phyloP scores from a whole-genome alignment of 53 echinoderm and acorn worm species.

The Actinopyga echinites region DNA sequence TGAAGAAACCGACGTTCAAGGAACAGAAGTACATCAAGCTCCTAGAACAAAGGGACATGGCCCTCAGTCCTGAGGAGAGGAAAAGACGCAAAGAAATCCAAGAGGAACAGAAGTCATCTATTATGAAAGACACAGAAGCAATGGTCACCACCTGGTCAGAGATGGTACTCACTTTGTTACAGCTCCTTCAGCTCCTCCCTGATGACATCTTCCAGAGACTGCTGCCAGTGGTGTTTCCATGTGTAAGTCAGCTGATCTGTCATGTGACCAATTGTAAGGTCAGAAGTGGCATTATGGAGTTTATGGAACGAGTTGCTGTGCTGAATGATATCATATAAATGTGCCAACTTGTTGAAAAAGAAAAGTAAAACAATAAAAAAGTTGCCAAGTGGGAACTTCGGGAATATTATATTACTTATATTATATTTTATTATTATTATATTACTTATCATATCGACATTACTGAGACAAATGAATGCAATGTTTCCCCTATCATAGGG shows the following conservation, averaged over 20 bases:
- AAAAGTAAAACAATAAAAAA: too few relatives aligned
- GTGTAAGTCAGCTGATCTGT: constrained; percentile 86
- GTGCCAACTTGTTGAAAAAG: too few relatives aligned
- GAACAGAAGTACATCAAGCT: constrained; percentile 83
- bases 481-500: too few relatives aligned
- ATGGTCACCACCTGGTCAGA: constrained; percentile 89
- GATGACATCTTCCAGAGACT: constrained; percentile 78
- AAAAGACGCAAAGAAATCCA: constrained; percentile 87
- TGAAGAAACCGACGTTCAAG: constrained; percentile 96
- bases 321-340: constrained; percentile 74
- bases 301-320: constrained; percentile 91
- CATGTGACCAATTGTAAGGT: constrained; percentile 84
- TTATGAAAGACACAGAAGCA: constrained; percentile 78
- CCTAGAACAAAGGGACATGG: constrained; percentile 50
- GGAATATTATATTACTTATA: too few relatives aligned
- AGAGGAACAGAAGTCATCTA: constrained; percentile 79
- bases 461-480: too few relatives aligned
- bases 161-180: constrained; percentile 93
- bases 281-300: constrained; percentile 86
- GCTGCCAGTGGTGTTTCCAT: constrained; percentile 86
- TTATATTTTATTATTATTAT: too few relatives aligned
- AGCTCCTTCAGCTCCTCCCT: constrained; percentile 84
- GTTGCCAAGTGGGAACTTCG: too few relatives aligned
- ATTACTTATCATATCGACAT: too few relatives aligned
- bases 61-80: constrained; percentile 70